Evolutionary conservation across 2,797 vertebrate species (phyloP).

Genomic region (Coreius guichenoti): DNA sequence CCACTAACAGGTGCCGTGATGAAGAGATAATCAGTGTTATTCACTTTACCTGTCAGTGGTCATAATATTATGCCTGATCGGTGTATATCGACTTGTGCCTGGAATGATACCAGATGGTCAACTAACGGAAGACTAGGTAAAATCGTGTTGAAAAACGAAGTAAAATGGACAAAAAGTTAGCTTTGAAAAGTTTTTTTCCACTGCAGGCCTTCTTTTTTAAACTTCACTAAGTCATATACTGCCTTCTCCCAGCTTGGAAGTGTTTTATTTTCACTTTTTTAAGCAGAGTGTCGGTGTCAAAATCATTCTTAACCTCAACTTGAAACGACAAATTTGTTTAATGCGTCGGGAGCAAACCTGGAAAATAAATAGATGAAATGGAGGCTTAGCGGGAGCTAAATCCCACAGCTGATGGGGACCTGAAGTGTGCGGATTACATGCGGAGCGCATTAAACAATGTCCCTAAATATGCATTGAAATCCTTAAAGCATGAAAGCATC

Average conservation of each 20-base stretch:
- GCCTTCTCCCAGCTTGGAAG: constrained; percentile 54
- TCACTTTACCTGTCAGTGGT: too few relatives aligned
- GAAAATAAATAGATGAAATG: constrained; percentile 78
- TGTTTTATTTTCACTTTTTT: constrained; percentile 70
- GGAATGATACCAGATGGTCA: too few relatives aligned
- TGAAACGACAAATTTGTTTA: constrained; percentile 82
- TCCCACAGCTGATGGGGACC: constrained; percentile 77
- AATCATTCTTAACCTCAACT: constrained; percentile 76
- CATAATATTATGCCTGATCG: too few relatives aligned
- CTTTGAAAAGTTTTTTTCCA: constrained; percentile 53
- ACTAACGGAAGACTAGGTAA: too few relatives aligned
- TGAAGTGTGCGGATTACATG: constrained; percentile 79
- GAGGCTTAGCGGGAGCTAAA: constrained; percentile 79
- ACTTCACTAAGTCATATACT: constrained; percentile 68
- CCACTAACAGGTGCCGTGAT: too few relatives aligned
- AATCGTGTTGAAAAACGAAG: neutral
- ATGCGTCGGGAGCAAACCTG: constrained; percentile 74
- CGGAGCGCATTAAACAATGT: constrained; percentile 81
- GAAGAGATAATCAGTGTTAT: too few relatives aligned
- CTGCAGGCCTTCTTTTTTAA: constrained; percentile 46
- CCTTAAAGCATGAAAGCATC: constrained; percentile 76
- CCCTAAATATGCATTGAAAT: constrained; percentile 82
- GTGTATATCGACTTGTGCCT: neutral
- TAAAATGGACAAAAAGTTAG: constrained; percentile 67
- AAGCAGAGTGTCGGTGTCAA: constrained; percentile 71